phyloP scores from a whole-genome alignment of 2,888 invertebrate genomes.

The Cerceris rybyensis region DNA sequence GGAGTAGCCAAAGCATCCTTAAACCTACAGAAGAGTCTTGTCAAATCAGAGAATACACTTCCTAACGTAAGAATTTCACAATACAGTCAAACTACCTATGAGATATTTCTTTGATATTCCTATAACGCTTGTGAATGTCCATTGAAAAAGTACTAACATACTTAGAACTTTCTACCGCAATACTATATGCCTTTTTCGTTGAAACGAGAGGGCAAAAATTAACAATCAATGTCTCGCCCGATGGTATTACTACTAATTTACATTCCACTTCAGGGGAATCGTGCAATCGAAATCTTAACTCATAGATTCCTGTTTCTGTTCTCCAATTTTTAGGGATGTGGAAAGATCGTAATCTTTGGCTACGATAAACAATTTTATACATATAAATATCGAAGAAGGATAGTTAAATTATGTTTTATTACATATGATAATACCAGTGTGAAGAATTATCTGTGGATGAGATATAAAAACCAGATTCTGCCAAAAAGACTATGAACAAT shows the following conservation, averaged over 20 bases:
- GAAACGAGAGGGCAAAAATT: conserved; percentile 67
- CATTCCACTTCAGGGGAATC: conserved; percentile 56
- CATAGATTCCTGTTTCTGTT: conserved; percentile 60
- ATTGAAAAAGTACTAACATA: conserved; percentile 73
- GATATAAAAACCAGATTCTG: conserved; percentile 70
- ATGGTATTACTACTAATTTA: conserved; percentile 73
- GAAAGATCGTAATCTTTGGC: conserved; percentile 42
- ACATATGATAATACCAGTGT: conserved; percentile 6
- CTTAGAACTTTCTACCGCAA: conserved; percentile 67
- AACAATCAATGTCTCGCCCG: conserved; percentile 73
- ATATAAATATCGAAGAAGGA: neutral
- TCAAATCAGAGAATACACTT: conserved; percentile 9
- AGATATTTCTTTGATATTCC: conserved; percentile 73
- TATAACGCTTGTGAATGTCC: conserved; percentile 65
- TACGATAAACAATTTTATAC: conserved; percentile 27
- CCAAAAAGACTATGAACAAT: conserved; percentile 70
- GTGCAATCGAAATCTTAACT: conserved; percentile 59
- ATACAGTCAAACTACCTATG: conserved; percentile 64
- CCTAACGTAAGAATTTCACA: neutral
- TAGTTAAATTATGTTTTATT: neutral
- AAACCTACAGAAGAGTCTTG: conserved; percentile 82
- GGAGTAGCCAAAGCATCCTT: conserved; percentile 84
- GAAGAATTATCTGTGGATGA: conserved; percentile 16
- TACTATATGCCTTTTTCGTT: conserved; percentile 47
- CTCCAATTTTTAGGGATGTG: conserved; percentile 66